phyloP scores from a whole-genome alignment of 2,888 invertebrate genomes.

The Lacanobia oleracea region DNA sequence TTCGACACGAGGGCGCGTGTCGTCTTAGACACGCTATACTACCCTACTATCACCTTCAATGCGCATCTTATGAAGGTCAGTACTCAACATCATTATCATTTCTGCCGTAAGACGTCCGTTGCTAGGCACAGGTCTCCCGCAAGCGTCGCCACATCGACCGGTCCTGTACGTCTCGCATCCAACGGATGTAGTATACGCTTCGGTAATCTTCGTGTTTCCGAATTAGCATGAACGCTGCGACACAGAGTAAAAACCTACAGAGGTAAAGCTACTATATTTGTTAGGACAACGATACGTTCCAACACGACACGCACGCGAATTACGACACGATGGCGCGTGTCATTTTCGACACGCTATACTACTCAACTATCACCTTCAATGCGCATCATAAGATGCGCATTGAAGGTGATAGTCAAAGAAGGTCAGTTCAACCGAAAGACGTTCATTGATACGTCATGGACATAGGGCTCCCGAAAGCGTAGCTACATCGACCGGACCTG shows the following conservation, averaged over 20 bases:
- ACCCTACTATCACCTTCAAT: slow-evolving; percentile 85
- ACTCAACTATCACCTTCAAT: slow-evolving; percentile 79
- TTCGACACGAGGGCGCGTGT: slow-evolving; percentile 86
- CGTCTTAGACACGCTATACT: slow-evolving; percentile 85
- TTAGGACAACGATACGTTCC: slow-evolving; percentile 79
- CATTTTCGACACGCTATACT: slow-evolving; percentile 84
- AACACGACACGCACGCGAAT: slow-evolving; percentile 70
- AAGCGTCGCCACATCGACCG: too few relatives aligned
- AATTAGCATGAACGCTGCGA: not conserved
- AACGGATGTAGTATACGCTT: too few relatives aligned
- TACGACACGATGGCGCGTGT: slow-evolving; percentile 83
- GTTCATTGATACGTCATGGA: not conserved
- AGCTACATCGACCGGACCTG: too few relatives aligned
- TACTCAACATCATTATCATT: not conserved
- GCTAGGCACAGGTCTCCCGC: not conserved
- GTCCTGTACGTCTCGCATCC: too few relatives aligned
- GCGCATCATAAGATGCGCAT: too few relatives aligned
- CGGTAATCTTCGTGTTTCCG: too few relatives aligned
- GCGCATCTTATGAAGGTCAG: slow-evolving; percentile 86
- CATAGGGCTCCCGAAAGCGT: not conserved
- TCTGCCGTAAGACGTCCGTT: not conserved
- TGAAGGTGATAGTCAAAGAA: too few relatives aligned
- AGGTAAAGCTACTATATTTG: too few relatives aligned
- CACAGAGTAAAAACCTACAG: not conserved
- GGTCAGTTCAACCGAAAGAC: slow-evolving; percentile 71